phyloP scores from a whole-genome alignment of 64 coral and sea anemone genomes.

The Dendronephthya gigantea region DNA sequence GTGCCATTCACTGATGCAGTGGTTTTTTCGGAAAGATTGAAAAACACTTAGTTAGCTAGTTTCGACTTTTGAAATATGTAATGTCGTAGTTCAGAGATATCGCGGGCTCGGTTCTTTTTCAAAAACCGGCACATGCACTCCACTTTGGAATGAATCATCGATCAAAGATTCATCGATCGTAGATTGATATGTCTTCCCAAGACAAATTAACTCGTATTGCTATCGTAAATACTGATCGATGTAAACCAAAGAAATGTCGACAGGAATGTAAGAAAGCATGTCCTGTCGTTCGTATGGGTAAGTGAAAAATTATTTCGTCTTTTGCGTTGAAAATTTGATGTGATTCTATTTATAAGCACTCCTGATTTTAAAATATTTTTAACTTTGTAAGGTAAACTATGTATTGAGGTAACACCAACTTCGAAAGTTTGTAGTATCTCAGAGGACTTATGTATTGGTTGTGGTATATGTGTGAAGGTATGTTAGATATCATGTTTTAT shows the following conservation, averaged over 20 bases:
- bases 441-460: constrained; percentile 90
- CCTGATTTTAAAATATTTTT: not conserved
- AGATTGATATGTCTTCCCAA: constrained; percentile 35
- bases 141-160: not conserved
- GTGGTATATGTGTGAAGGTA: constrained; percentile 99
- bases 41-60: too few relatives aligned
- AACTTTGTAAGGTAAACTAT: constrained; percentile 67
- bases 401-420: constrained; percentile 64
- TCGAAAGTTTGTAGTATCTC: constrained; percentile 71
- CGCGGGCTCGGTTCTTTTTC: not conserved
- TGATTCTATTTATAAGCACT: not conserved
- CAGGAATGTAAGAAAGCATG: constrained; percentile 94
- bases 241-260: constrained; percentile 82
- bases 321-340: not conserved
- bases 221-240: constrained; percentile 79
- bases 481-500: too few relatives aligned
- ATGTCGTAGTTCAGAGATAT: not conserved
- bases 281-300: constrained; percentile 94
- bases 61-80: not conserved
- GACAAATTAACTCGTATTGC: constrained; percentile 94
- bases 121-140: not conserved
- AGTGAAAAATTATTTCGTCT: not conserved
- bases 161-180: too few relatives aligned
- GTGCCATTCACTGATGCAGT: too few relatives aligned
- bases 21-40: too few relatives aligned